Percentiles rank a stretch among this genome's conserved stretches.
phyloP scores from a whole-genome alignment of 2,797 vertebrate species.

The Lagodon rhomboides region DNA sequence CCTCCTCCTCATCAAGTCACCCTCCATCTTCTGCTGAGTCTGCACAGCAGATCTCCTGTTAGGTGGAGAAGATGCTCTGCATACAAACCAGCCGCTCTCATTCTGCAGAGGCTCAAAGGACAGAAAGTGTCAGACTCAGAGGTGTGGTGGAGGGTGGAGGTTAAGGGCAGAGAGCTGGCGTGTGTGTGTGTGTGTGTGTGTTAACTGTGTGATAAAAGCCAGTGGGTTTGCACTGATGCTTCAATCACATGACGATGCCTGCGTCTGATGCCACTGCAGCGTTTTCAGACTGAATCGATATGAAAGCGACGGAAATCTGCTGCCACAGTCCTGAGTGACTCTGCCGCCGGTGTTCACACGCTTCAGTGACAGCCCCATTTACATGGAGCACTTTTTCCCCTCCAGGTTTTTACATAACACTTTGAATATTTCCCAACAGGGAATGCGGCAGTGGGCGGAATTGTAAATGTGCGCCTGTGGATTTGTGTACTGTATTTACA shows the following conservation, averaged over 20 bases:
- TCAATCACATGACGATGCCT: background rate
- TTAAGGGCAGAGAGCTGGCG: background rate
- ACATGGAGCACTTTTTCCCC: conserved; percentile 13
- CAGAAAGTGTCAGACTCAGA: background rate
- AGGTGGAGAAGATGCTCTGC: conserved; percentile 45
- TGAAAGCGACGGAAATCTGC: conserved; percentile 23
- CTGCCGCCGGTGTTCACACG: conserved; percentile 6
- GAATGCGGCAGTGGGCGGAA: conserved; percentile 55
- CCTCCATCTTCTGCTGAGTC: conserved; percentile 56
- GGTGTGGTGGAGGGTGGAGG: background rate
- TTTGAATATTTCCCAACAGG: conserved; percentile 69
- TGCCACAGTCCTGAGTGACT: background rate
- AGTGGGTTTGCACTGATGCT: background rate
- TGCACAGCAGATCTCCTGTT: conserved; percentile 40
- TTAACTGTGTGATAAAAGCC: background rate
- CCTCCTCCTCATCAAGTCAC: background rate
- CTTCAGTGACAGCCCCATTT: conserved; percentile 22
- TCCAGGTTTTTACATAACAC: conserved; percentile 64
- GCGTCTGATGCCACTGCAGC: conserved; percentile 15
- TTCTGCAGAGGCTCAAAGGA: conserved; percentile 15
- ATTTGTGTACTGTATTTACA: conserved; percentile 51
- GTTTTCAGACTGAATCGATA: conserved; percentile 18
- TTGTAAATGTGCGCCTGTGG: conserved; percentile 65
- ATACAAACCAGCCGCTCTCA: conserved; percentile 48
- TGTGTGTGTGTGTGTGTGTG: background rate